Evolutionary conservation across 1,140 invertebrate species (phyloP), one percentile per base, ranked within the genome.

Genomic region (Cherax destructor): DNA sequence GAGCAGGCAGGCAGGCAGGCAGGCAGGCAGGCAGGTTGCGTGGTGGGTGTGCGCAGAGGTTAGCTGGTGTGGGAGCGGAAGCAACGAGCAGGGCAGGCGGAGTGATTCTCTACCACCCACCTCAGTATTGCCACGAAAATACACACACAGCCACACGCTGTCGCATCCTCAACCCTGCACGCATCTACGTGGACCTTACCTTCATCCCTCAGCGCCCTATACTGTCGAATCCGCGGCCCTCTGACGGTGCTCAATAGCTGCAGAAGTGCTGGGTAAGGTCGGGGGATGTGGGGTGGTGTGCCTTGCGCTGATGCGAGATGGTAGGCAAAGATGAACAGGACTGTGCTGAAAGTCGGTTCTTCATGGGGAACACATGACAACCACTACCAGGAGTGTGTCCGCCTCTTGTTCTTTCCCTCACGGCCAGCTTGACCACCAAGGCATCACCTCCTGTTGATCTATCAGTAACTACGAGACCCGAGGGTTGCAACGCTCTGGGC

Each of bases 111-210:
- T 69, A 24, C 81, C 59, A 69, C 81, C 81, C 81, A 69, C 81
- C 81, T 83, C 81, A 83, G 81, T 83, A 83, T 83, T 59, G 81
- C 30, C 81, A 83, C 81, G 81, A 83, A 83, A 83, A 83, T 83
- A 83, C 81, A 83, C 81, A 83, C 81, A 83, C 81, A 83, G 56
- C 81, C 81, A 83, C 81, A 83, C 81, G 81, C 81, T 69, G 81
- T 83, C 81, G 47, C 81, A 83, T 13, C 80, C 59, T 52, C 80
- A 83, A 56, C n/a, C 81, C 18, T 30, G 59, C 81, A 83, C 59
- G 81, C 59, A 56, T 52, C 24, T n/a, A 83, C 24, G 7, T n/a
- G 11, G 61, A 21, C 80, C 80, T 83, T 56, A 56, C 81, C 47
- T 30, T 83, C 59, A 47, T 11, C 81, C 81, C 59, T 83, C 59